A percentile compares a stretch with the other conserved stretches of the same genome.
phyloP scores from a whole-genome alignment of 2,888 invertebrate genomes.

The Drosophila vallismaia region DNA sequence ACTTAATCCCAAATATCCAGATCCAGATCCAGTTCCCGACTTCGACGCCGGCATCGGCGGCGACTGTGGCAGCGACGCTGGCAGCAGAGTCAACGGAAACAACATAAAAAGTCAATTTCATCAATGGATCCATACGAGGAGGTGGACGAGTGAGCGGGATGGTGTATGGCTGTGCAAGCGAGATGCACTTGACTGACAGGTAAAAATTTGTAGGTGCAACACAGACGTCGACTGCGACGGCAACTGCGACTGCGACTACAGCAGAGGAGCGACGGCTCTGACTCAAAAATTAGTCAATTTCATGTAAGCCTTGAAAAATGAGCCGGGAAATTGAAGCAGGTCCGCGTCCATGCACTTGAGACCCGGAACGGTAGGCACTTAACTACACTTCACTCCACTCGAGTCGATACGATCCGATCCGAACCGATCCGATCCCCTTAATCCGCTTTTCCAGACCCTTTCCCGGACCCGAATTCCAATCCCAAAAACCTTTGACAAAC shows the following conservation, averaged over 20 bases:
- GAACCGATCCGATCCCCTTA: slow-evolving; percentile 39
- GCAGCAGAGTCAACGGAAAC: slow-evolving; percentile 65
- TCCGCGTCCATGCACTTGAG: slow-evolving; percentile 49
- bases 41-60: slow-evolving; percentile 15
- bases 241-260: slow-evolving; percentile 13
- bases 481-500: slow-evolving; percentile 27
- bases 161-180: slow-evolving; percentile 31
- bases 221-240: slow-evolving; percentile 33
- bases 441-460: slow-evolving; percentile 54
- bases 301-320: slow-evolving; percentile 68
- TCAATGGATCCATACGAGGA: slow-evolving; percentile 71
- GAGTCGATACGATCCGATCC: slow-evolving; percentile 8
- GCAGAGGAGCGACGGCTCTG: slow-evolving; percentile 34
- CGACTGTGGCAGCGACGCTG: slow-evolving; percentile 21
- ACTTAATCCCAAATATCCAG: slow-evolving; percentile 81
- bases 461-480: neutral
- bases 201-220: slow-evolving; percentile 76
- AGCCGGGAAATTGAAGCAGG: slow-evolving; percentile 63
- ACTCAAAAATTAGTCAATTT: slow-evolving; percentile 79
- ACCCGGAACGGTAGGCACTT: slow-evolving; percentile 60
- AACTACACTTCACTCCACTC: slow-evolving; percentile 16
- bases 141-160: slow-evolving; percentile 8
- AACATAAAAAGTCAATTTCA: slow-evolving; percentile 81
- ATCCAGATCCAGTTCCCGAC: slow-evolving; percentile 57
- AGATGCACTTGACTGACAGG: slow-evolving; percentile 60